These are phyloP conservation scores for Channa maculata DNA, from an alignment of 2,113 vertebrate genomes.

Conservation along the genomic window DNA sequence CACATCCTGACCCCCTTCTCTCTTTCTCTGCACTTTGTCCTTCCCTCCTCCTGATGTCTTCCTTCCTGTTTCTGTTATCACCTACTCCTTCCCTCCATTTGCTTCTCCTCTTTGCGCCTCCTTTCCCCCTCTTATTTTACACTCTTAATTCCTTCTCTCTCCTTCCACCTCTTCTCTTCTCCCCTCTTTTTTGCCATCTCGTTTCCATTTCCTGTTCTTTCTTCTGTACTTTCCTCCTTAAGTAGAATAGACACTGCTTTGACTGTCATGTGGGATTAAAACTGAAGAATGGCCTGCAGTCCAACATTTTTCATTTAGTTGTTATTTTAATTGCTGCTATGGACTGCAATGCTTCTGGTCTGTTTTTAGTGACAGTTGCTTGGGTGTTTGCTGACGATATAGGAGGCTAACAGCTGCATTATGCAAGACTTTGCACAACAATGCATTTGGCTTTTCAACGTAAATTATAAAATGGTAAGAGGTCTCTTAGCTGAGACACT, in stretches of 20 bases:
- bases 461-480: slow-evolving; percentile 30
- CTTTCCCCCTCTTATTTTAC: no score
- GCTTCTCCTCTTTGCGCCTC: neutral
- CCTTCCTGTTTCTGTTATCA: no score
- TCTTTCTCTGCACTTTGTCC: neutral
- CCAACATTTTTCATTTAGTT: neutral
- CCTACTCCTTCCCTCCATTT: neutral
- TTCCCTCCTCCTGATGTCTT: neutral
- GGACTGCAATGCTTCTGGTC: neutral
- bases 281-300: slow-evolving; percentile 4
- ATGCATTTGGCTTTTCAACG: slow-evolving; percentile 23
- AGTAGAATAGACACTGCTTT: neutral
- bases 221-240: no score
- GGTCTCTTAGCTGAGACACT: neutral
- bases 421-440: slow-evolving; percentile 20
- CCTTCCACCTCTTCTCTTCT: no score
- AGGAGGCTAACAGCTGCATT: slow-evolving; percentile 19
- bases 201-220: neutral
- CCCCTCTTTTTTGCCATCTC: no score
- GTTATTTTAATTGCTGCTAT: neutral
- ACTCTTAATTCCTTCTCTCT: neutral
- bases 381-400: slow-evolving; percentile 18
- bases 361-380: neutral
- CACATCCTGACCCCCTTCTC: no score
- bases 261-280: slow-evolving; percentile 26